Base-by-base conservation (phyloP, 1,140 invertebrate species). In the Drosophila baimaii region DNA sequence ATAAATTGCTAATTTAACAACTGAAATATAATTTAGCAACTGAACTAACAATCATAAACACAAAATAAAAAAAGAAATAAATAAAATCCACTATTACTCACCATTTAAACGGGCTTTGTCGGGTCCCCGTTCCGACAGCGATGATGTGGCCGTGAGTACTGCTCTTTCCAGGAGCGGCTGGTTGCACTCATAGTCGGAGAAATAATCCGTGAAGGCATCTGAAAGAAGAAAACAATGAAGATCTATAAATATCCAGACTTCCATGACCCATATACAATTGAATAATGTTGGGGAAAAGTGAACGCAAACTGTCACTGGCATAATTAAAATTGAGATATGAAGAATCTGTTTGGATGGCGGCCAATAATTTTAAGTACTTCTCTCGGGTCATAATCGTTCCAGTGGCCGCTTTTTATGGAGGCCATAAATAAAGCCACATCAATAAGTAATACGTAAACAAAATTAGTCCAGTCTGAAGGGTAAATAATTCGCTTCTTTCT, bases 71-170 rank as follows among this genome's bases (percentile, higher is more conserved):
- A 21, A 37, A 3, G 5, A 4, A 12, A 37, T 41, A 43, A n/a
- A 21, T 3, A 19, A 15, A 29, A 21, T 9, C 0, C 13, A 52
- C 12, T 35, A 49, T 43, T 66, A 92, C 94, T 95, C 94, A 97
- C 97, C 96, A 93, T 97, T 94, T 47, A 97, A 92, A 82, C 94
- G 94, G 5, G 96, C 96, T 93, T 97, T 96, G 33, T 96, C 94
- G 27, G 97, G 95, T 62, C 96, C 96, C 92, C 97, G 94, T 68
- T 96, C 96, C 23, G 94, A 93, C 57, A 97, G 93, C 68, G 95
- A 95, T 6, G 96, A 96, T 39, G 97, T 97, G 29, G 96, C 96
- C 86, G 93, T 95, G 33, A 98, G 84, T 56, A 93, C 94, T 74
- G 96, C 95, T 83, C 92, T 93, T 3, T 95, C 94, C 79, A 97